Percentiles rank a stretch among this genome's conserved stretches.
These are phyloP conservation scores for Formicarius rufipectus DNA, from an alignment of 2,113 vertebrate species.

Conservation along the genomic window DNA sequence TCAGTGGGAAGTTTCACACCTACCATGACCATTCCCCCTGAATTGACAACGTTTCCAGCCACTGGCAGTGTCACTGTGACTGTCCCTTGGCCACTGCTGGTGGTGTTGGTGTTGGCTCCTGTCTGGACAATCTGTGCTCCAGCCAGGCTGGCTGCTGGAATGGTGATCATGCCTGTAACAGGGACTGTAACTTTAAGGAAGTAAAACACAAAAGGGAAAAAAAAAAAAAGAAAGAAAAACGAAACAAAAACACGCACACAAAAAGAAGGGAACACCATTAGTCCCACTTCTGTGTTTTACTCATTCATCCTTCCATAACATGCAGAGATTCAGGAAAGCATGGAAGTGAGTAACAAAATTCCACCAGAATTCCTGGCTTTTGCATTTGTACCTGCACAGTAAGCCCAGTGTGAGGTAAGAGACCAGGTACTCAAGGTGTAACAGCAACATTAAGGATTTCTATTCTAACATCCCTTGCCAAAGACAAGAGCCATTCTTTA, in stretches of 20 bases:
- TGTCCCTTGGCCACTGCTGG: conserved; percentile 94
- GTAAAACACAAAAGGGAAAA: conserved; percentile 61
- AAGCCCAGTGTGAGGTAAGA: background rate
- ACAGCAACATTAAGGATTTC: background rate
- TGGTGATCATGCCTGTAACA: conserved; percentile 98
- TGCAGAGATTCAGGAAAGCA: background rate
- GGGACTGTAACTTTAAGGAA: conserved; percentile 85
- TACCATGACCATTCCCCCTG: conserved; percentile 99
- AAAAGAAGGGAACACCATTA: conserved; percentile 79
- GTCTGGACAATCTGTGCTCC: conserved; percentile 97
- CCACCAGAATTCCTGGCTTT: background rate
- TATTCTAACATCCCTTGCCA: background rate
- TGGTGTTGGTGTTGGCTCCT: conserved; percentile 92
- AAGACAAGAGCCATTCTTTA: background rate
- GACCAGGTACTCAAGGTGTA: rapidly evolving
- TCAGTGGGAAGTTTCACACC: conserved; percentile 53
- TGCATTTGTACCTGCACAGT: background rate
- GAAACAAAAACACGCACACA: conserved; percentile 70
- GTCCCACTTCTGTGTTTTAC: conserved; percentile 68
- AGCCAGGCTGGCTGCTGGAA: conserved; percentile 94
- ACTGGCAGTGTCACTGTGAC: conserved; percentile 97
- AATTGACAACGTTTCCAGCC: conserved; percentile 95
- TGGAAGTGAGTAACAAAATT: background rate
- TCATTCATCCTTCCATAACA: conserved; percentile 34
- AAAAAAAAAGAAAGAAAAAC: background rate